Evolutionary conservation across 2,797 vertebrate genomes (phyloP).

Genomic region (Centroberyx gerrardi): DNA sequence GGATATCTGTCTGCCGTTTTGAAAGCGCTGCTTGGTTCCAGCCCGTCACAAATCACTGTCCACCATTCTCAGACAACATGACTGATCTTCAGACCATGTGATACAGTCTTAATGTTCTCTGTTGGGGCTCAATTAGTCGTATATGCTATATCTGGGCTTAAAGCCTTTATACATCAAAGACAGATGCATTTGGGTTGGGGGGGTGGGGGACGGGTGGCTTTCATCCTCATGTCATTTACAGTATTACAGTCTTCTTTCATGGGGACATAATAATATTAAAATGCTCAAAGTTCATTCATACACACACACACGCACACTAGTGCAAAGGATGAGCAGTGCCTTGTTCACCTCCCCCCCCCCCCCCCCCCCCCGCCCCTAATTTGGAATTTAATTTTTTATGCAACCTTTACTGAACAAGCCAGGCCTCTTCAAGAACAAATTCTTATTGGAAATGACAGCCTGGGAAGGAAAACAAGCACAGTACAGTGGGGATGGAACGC

Average conservation of each 20-base stretch:
- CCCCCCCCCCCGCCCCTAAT: slow-evolving; percentile 16
- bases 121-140: slow-evolving; percentile 20
- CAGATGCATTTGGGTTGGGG: slow-evolving; percentile 10
- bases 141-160: slow-evolving; percentile 10
- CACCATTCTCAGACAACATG: background rate
- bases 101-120: slow-evolving; percentile 20
- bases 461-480: slow-evolving; percentile 51
- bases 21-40: background rate
- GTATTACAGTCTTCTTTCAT: slow-evolving; percentile 47
- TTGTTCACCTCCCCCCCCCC: too few species aligned
- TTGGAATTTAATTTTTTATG: slow-evolving; percentile 41
- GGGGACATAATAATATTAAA: slow-evolving; percentile 43
- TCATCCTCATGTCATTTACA: slow-evolving; percentile 44
- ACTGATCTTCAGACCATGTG: slow-evolving; percentile 27
- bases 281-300: slow-evolving; percentile 4
- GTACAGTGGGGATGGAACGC: slow-evolving; percentile 20
- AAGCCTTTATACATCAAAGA: slow-evolving; percentile 38
- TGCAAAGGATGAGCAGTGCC: slow-evolving; percentile 8
- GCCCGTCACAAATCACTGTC: slow-evolving; percentile 1
- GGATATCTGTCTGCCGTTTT: background rate
- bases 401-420: slow-evolving; percentile 52
- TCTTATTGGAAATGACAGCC: slow-evolving; percentile 56
- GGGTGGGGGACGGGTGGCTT: slow-evolving; percentile 18
- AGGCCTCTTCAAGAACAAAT: slow-evolving; percentile 44
- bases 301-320: background rate